A percentile compares a stretch with the other conserved stretches of the same genome.
Evolutionary conservation across 30 jellyfish, hydroid and myxozoan species (phyloP).

Genomic region (Aurelia sp.): DNA sequence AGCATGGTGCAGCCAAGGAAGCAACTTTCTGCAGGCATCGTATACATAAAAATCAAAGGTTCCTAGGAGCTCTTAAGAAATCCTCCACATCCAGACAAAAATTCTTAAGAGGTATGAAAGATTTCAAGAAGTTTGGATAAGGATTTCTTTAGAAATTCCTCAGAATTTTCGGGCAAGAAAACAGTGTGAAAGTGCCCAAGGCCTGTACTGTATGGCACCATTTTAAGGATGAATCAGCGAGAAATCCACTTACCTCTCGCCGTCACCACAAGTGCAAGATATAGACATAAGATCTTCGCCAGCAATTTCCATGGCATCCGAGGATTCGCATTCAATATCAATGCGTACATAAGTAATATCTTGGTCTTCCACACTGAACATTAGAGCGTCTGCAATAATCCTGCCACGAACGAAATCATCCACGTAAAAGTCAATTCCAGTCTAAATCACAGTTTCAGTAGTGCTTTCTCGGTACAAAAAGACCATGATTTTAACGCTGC

Average conservation of each 20-base stretch:
- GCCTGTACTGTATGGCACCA: background rate
- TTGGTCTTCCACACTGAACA: conserved; percentile 54
- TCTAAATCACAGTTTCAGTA: background rate
- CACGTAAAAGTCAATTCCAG: conserved; percentile 6
- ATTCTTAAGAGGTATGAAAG: no score
- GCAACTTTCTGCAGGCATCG: no score
- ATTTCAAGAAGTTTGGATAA: no score
- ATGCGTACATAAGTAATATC: conserved; percentile 65
- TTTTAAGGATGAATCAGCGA: background rate
- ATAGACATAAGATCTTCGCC: conserved; percentile 36
- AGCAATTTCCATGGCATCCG: conserved; percentile 73
- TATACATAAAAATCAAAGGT: no score
- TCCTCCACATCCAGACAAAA: no score
- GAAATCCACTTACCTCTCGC: conserved; percentile 7
- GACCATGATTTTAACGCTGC: background rate
- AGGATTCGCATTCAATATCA: conserved; percentile 46
- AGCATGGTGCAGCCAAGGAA: no score
- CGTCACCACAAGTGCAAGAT: conserved; percentile 39
- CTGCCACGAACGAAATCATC: conserved; percentile 50
- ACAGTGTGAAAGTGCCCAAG: no score
- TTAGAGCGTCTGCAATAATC: conserved; percentile 67
- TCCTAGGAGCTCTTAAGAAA: no score
- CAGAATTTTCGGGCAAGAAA: no score
- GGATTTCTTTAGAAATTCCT: no score
- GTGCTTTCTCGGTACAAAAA: background rate